Evolutionary conservation across 2,113 vertebrate genomes (phyloP).

Genomic region (Laterallus jamaicensis): DNA sequence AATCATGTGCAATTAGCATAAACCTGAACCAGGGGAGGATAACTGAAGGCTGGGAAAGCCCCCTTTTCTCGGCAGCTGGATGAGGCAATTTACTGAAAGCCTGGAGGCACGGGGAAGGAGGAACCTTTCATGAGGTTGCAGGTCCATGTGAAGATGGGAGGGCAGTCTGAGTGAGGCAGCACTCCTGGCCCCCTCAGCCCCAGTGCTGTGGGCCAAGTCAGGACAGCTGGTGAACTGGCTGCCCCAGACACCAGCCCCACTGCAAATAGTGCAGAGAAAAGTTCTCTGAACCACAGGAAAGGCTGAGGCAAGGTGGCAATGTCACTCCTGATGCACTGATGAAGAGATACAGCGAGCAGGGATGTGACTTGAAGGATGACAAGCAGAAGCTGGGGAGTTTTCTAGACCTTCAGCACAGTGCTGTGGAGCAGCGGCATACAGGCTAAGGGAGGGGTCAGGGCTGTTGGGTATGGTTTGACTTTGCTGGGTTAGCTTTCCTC

Average conservation of each 20-base stretch:
- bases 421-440: rapidly evolving
- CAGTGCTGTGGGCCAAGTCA: neutral
- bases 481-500: neutral
- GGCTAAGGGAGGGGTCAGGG: neutral
- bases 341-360: neutral
- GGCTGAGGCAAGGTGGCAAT: rapidly evolving
- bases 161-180: neutral
- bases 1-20: conserved; percentile 20
- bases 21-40: neutral
- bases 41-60: conserved; percentile 60
- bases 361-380: neutral
- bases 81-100: conserved; percentile 29
- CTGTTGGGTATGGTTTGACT: neutral
- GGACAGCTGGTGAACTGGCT: neutral
- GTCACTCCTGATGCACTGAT: rapidly evolving
- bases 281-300: neutral
- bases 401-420: neutral
- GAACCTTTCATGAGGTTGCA: neutral
- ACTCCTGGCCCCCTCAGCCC: neutral
- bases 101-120: neutral
- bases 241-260: neutral
- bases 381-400: neutral
- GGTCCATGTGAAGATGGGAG: neutral
- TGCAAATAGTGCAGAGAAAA: rapidly evolving
- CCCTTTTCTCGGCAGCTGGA: conserved; percentile 35